Base-by-base conservation (phyloP, 2,888 invertebrate species). In the Thumatha senex region DNA sequence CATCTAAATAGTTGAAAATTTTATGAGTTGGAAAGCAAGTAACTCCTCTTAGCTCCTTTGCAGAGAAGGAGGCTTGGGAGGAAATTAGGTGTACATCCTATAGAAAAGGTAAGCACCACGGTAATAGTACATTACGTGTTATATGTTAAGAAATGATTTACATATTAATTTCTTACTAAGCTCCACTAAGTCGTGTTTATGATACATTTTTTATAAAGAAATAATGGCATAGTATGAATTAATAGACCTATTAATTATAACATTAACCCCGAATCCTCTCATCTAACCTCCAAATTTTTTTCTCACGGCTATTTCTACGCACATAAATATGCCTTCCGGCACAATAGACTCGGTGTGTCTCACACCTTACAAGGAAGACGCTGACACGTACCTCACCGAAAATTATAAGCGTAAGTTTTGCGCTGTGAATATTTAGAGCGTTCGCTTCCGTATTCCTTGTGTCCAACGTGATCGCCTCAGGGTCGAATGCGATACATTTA, bases 381-480 rank as follows among this genome's bases (percentile, higher is more conserved):
- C 68, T 72, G 50, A 70, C 88, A 88, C 86, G 86, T 89, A 75
- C 69, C 70, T 67, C 65, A 73, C 85, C 88, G 83, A 89, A 89
- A 87, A 86, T 85, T 82, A 82, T 80, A 72, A 70, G 73, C 78
- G 67, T 65, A 70, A 69, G 74, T 74, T 78, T 76, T 81, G 82
- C 81, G 85, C 63, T 72, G 82, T 81, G 88, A 89, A 89, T 88
- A 86, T 88, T 85, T 75, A 87, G 84, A 82, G 76, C 50, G 34
- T 4, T 61, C 62, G 67, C 85, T 90, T 89, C 89, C 89, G 81
- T 71, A 76, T 89, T 84, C 85, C 86, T 86, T 70, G 74, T 78
- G 63, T 41, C 55, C 56, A 70, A 70, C 63, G 63, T 70, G 59
- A 51, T 44, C 31, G 14, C 13, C 48, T 72, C 80, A 80, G 70